A percentile compares a stretch with the other conserved stretches of the same genome.
phyloP scores from a whole-genome alignment of 2,888 invertebrate genomes.

The Dolichomitus sp. region DNA sequence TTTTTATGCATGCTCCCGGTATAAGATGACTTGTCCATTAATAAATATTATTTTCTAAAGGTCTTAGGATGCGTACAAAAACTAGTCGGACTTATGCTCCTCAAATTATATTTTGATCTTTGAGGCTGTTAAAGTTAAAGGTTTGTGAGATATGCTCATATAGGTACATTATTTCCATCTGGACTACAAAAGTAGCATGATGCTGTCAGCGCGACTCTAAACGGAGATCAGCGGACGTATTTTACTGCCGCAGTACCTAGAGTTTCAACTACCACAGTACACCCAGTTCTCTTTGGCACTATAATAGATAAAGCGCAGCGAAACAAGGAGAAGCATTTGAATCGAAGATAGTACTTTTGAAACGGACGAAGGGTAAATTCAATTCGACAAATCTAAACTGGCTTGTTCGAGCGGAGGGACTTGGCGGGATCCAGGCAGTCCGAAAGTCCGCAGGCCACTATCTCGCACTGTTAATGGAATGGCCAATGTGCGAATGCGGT shows the following conservation, averaged over 20 bases:
- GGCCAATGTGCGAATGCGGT: constrained; percentile 63
- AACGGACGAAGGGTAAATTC: constrained; percentile 65
- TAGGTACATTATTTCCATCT: not conserved
- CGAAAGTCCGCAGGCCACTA: constrained; percentile 45
- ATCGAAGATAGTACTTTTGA: constrained; percentile 18
- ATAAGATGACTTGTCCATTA: no score
- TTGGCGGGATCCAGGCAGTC: constrained; percentile 23
- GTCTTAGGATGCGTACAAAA: no score
- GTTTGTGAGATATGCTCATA: no score
- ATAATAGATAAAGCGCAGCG: not conserved
- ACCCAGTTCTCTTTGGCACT: not conserved
- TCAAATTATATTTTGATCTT: no score
- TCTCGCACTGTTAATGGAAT: constrained; percentile 75
- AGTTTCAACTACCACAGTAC: not conserved
- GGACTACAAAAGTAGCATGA: no score
- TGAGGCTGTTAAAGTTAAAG: no score
- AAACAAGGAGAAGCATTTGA: constrained; percentile 9
- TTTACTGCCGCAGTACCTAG: not conserved
- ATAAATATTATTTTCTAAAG: no score
- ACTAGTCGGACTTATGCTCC: no score
- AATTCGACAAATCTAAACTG: constrained; percentile 76
- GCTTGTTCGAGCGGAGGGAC: constrained; percentile 64
- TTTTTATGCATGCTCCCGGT: no score
- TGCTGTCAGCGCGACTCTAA: not conserved
- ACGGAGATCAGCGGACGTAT: not conserved